These are phyloP conservation scores for Andinoacara biseriatus DNA, from an alignment of 2,113 vertebrate genomes.

Conservation along the genomic window DNA sequence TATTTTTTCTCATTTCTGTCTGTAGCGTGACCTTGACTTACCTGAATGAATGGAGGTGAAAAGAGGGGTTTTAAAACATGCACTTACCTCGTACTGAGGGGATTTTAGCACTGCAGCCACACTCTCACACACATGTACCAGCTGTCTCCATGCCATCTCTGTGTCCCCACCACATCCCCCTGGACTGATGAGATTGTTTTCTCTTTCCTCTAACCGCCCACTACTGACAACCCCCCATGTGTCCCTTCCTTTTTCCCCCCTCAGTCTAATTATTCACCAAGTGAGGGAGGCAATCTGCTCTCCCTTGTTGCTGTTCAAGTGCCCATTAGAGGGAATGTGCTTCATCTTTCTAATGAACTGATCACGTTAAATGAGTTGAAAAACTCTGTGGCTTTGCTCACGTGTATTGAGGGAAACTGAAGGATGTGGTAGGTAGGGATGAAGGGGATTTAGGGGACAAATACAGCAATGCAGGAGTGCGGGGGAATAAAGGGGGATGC, in stretches of 20 bases:
- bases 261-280: slow-evolving; percentile 74
- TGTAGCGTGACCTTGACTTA: slow-evolving; percentile 28
- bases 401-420: slow-evolving; percentile 8
- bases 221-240: slow-evolving; percentile 11
- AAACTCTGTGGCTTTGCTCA: slow-evolving; percentile 42
- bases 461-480: not conserved
- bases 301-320: slow-evolving; percentile 75
- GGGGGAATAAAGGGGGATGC: not conserved
- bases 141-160: slow-evolving; percentile 65
- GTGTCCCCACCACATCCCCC: slow-evolving; percentile 51
- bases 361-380: slow-evolving; percentile 73
- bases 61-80: slow-evolving; percentile 17
- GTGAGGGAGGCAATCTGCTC: slow-evolving; percentile 71
- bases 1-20: not conserved
- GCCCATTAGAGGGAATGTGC: slow-evolving; percentile 71
- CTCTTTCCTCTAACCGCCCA: not conserved
- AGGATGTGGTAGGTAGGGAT: slow-evolving; percentile 23
- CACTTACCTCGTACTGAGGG: not conserved
- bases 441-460: slow-evolving; percentile 56
- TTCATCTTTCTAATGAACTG: slow-evolving; percentile 80
- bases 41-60: not conserved
- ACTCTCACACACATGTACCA: slow-evolving; percentile 25
- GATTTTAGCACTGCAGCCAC: not conserved
- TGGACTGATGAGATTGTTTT: slow-evolving; percentile 57
- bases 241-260: slow-evolving; percentile 45